Percentiles rank a stretch among this genome's conserved stretches.
Conservation (phyloP, 2,113 vertebrate species). For the Synchiropus splendidus region DNA sequence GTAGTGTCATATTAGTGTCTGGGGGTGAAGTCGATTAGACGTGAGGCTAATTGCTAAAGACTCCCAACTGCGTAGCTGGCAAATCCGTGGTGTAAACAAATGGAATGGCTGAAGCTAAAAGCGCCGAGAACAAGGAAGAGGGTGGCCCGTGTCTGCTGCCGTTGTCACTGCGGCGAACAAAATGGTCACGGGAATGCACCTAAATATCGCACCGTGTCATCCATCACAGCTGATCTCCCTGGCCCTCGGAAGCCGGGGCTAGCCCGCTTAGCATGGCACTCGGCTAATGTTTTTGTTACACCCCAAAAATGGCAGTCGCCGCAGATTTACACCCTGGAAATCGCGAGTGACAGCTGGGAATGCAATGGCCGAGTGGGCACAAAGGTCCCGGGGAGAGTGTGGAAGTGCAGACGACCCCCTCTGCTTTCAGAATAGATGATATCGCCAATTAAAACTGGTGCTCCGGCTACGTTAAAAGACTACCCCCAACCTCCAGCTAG, state of each 20-base stretch:
- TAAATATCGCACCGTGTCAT: conserved; percentile 6
- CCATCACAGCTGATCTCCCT: conserved; percentile 38
- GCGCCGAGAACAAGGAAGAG: conserved; percentile 26
- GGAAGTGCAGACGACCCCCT: background rate
- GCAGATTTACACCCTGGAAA: conserved; percentile 52
- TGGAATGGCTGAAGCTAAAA: conserved; percentile 33
- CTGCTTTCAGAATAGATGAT: conserved; percentile 4
- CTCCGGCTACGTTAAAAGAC: conserved; percentile 28
- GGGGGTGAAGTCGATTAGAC: conserved; percentile 24
- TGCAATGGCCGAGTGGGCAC: conserved; percentile 24
- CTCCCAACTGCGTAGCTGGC: conserved; percentile 56
- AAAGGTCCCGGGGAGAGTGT: conserved; percentile 3
- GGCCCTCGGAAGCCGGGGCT: conserved; percentile 24
- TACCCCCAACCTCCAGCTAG: conserved; percentile 34
- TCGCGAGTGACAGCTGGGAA: conserved; percentile 60
- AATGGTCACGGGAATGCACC: conserved; percentile 20
- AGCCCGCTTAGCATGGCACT: conserved; percentile 22
- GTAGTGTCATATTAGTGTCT: conserved; percentile 36
- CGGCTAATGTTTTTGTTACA: conserved; percentile 62
- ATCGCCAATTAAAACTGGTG: conserved; percentile 18
- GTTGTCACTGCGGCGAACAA: conserved; percentile 11
- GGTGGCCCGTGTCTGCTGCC: conserved; percentile 7
- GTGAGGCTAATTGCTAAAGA: conserved; percentile 47
- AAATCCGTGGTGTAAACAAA: conserved; percentile 68
- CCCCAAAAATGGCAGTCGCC: conserved; percentile 65